Conservation (phyloP, 2,113 vertebrate genomes). For the Halcyon senegalensis region DNA sequence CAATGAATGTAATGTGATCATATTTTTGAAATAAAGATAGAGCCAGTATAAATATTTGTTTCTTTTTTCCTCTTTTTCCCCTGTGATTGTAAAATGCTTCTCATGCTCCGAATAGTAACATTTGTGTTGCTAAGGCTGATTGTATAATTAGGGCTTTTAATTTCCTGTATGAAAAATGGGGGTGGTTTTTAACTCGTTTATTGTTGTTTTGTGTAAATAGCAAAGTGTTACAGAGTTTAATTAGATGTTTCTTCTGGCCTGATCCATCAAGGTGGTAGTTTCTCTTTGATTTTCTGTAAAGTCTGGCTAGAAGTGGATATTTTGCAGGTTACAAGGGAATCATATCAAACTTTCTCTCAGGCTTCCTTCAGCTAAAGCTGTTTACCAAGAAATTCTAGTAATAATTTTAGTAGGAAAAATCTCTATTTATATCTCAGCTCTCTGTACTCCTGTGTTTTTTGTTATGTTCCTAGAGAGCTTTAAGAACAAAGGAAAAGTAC, state of each 20-base stretch:
- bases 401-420: conserved; percentile 16
- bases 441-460: background rate
- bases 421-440: conserved; percentile 25
- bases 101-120: background rate
- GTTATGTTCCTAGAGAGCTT: conserved; percentile 44
- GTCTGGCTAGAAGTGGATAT: background rate
- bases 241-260: conserved; percentile 13
- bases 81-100: background rate
- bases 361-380: conserved; percentile 1
- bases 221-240: background rate
- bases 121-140: conserved; percentile 33
- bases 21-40: conserved; percentile 1
- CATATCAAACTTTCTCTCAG: background rate
- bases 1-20: background rate
- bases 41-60: background rate
- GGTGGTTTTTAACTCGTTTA: background rate
- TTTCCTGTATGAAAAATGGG: conserved; percentile 27
- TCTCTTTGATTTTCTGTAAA: background rate
- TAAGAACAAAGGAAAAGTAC: background rate
- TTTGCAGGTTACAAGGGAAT: background rate
- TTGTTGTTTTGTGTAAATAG: conserved; percentile 30
- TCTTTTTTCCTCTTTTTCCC: background rate
- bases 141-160: conserved; percentile 32
- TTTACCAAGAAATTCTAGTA: conserved; percentile 43
- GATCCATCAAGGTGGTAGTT: background rate